These are phyloP conservation scores for Apodemus agrarius DNA, from an alignment of 2,797 vertebrate genomes.

Conservation along the genomic window DNA sequence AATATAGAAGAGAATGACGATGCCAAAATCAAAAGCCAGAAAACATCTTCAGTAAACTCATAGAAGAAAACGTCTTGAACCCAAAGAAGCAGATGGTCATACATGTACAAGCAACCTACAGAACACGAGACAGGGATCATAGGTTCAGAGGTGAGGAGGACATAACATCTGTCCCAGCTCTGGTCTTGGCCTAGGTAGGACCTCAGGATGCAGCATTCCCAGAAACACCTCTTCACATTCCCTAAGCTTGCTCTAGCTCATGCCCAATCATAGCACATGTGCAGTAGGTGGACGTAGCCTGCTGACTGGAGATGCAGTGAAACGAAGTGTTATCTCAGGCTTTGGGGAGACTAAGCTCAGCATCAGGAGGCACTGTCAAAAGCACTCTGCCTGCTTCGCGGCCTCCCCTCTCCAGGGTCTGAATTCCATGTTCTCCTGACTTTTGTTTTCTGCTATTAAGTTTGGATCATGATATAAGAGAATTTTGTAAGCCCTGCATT, in stretches of 20 bases:
- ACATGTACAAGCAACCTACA: too few species aligned
- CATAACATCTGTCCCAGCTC: too few species aligned
- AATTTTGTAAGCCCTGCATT: neutral
- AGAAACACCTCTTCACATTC: neutral
- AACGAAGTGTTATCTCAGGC: neutral
- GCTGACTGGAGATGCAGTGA: neutral
- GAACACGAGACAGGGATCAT: too few species aligned
- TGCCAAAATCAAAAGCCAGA: too few species aligned
- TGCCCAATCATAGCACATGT: neutral
- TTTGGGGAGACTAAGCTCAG: neutral
- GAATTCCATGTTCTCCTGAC: neutral
- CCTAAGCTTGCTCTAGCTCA: neutral
- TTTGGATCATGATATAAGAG: neutral
- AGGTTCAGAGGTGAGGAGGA: too few species aligned
- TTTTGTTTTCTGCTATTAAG: neutral
- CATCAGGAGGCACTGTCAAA: neutral
- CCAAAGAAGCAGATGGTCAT: too few species aligned
- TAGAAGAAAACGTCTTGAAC: too few species aligned
- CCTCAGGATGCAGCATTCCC: neutral
- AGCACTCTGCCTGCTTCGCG: neutral
- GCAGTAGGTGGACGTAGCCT: neutral
- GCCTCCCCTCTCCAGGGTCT: neutral
- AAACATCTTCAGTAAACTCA: too few species aligned
- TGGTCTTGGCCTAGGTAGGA: neutral
- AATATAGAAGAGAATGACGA: too few species aligned